Conservation (phyloP, 2,888 invertebrate genomes). For the Sinodicranocentrus sp. region DNA sequence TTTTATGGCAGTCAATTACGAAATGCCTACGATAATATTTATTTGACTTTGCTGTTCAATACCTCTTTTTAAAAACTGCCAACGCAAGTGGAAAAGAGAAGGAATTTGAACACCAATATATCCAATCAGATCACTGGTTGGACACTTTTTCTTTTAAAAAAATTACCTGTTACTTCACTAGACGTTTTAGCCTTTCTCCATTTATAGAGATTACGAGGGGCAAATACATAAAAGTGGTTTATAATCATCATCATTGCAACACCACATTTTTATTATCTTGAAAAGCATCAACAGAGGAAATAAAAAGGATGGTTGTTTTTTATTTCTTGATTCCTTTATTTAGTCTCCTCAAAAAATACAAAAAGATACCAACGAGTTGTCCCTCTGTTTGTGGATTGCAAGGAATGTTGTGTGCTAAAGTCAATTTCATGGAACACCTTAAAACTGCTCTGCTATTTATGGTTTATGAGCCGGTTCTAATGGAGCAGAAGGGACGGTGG, state of each 20-base stretch:
- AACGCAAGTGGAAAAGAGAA: not conserved
- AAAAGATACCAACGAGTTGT: not conserved
- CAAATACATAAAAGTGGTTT: slow-evolving; percentile 34
- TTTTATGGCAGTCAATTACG: slow-evolving; percentile 65
- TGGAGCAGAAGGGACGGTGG: slow-evolving; percentile 27
- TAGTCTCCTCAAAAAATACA: not conserved
- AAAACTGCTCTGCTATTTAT: slow-evolving; percentile 24
- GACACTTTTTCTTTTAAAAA: slow-evolving; percentile 17
- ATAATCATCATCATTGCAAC: slow-evolving; percentile 17
- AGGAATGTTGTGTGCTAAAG: not conserved
- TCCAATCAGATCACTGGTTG: slow-evolving; percentile 59
- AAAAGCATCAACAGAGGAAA: slow-evolving; percentile 10
- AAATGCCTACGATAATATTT: slow-evolving; percentile 56
- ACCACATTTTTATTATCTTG: not conserved
- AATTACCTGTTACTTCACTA: slow-evolving; percentile 14
- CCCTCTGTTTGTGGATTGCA: not conserved
- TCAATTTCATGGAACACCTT: slow-evolving; percentile 24
- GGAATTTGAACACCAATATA: not conserved
- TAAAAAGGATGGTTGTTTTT: slow-evolving; percentile 7
- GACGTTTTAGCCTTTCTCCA: slow-evolving; percentile 57
- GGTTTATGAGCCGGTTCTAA: slow-evolving; percentile 29
- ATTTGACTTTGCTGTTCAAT: not conserved
- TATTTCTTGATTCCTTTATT: slow-evolving; percentile 13
- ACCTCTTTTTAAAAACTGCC: no score
- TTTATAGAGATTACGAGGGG: slow-evolving; percentile 47